Evolutionary conservation across 2,797 vertebrate genomes (phyloP).

Genomic region (Poeciliopsis turneri): DNA sequence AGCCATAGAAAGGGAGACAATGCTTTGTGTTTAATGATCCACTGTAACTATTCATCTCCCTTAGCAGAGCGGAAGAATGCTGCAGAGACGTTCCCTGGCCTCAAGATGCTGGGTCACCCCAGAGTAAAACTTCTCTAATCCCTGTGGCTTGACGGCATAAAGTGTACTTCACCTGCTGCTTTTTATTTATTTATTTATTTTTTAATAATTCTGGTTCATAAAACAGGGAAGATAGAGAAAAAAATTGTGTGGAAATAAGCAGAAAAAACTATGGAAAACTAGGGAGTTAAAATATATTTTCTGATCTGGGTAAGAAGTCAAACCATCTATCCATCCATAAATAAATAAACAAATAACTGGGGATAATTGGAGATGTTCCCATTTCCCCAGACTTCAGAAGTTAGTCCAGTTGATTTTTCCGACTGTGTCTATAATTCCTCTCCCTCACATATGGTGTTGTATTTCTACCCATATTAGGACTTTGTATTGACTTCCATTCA

Average conservation of each 20-base stretch:
- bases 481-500: no score
- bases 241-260: background rate
- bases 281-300: background rate
- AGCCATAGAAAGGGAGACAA: slow-evolving; percentile 64
- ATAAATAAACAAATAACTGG: no score
- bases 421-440: slow-evolving; percentile 18
- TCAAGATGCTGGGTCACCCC: slow-evolving; percentile 54
- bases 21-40: slow-evolving; percentile 75
- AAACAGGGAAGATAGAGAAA: background rate
- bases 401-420: no score
- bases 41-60: slow-evolving; percentile 75
- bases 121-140: slow-evolving; percentile 40
- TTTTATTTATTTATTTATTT: slow-evolving; percentile 20
- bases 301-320: background rate
- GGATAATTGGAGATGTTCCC: no score
- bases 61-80: slow-evolving; percentile 53
- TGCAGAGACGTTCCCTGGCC: slow-evolving; percentile 53
- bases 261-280: background rate
- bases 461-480: no score
- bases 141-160: slow-evolving; percentile 9
- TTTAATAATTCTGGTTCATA: background rate
- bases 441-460: background rate
- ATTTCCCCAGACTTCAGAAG: no score
- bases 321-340: background rate
- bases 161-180: slow-evolving; percentile 18